Percentiles rank a stretch among this genome's conserved stretches.
phyloP scores from a whole-genome alignment of 1,140 invertebrate genomes.

The Ceratoteleas bidentatus region DNA sequence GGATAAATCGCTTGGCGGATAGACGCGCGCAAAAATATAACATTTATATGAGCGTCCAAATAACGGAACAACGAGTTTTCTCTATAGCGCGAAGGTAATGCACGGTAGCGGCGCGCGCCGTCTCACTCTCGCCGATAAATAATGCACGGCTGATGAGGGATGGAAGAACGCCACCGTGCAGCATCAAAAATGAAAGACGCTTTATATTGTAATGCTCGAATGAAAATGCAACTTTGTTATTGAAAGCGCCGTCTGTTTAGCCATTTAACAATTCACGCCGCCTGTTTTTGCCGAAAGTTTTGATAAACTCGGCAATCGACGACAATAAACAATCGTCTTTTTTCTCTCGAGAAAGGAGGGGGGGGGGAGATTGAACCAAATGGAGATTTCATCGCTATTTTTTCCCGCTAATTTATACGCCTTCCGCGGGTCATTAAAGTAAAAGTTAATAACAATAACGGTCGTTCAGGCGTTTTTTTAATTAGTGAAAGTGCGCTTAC shows the following conservation, averaged over 20 bases:
- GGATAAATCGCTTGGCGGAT: too few species aligned
- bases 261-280: slow-evolving; percentile 11
- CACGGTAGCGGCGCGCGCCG: slow-evolving; percentile 20
- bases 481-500: slow-evolving; percentile 12
- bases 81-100: slow-evolving; percentile 26
- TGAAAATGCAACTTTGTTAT: slow-evolving; percentile 48
- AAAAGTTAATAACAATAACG: slow-evolving; percentile 18
- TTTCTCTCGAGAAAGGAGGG: too few species aligned
- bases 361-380: too few species aligned
- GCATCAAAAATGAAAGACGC: slow-evolving; percentile 53
- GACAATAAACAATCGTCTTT: slow-evolving; percentile 1
- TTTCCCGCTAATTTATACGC: not conserved
- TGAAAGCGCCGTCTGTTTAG: slow-evolving; percentile 27
- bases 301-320: too few species aligned
- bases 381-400: not conserved
- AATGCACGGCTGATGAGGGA: slow-evolving; percentile 51
- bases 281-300: too few species aligned
- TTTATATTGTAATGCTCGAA: slow-evolving; percentile 43
- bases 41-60: slow-evolving; percentile 60
- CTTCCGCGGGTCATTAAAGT: slow-evolving; percentile 6
- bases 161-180: slow-evolving; percentile 43
- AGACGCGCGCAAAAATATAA: slow-evolving; percentile 29
- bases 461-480: slow-evolving; percentile 1
- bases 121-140: slow-evolving; percentile 45
- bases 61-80: slow-evolving; percentile 63